Evolutionary conservation across 2,888 invertebrate genomes (phyloP), one percentile per base, ranked within the genome.

Genomic region (Perizoma flavofasciatum): DNA sequence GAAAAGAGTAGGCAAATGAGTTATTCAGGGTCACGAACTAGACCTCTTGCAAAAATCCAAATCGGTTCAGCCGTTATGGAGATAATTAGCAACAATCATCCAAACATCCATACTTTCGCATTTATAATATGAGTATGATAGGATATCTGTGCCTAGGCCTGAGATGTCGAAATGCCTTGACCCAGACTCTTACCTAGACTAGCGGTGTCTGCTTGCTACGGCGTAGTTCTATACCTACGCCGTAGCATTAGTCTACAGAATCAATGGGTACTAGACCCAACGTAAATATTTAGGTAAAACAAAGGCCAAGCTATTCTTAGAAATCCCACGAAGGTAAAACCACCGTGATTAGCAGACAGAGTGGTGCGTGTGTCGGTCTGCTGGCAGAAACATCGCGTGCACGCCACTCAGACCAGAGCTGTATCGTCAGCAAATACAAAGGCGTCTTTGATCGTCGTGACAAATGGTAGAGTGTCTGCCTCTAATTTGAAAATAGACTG

Each of bases 341-440:
- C 74, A 66, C 73, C 71, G 70, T 63, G 66, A 61, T 63, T 63
- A 66, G 57, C 57, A 49, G 55, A 54, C 56, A 41, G 54, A 50
- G 78, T 75, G 74, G 81, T 85, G 85, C 83, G 82, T 72, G 71
- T 72, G 81, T 73, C 82, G 80, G 79, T 73, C 83, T 81, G 77
- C 78, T 82, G 82, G 71, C 77, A 78, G 68, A 70, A 66, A 67
- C 43, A 63, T 71, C 72, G 72, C 66, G 74, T 73, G 68, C 65
- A 47, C 59, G 43, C 55, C 64, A 64, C 63, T 66, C 66, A 66
- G 5, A 8, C 39, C 7, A 6, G 9, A 0, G 6, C 44, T 44
- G 55, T 55, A 55, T 45, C 44, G 55, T 55, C 37, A 10, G 55
- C 55, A 49, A 55, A 49, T 37, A 49, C 37, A 39, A 37, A 44